Conservation (phyloP, 2,797 vertebrate species). For the Lophius americanus region DNA sequence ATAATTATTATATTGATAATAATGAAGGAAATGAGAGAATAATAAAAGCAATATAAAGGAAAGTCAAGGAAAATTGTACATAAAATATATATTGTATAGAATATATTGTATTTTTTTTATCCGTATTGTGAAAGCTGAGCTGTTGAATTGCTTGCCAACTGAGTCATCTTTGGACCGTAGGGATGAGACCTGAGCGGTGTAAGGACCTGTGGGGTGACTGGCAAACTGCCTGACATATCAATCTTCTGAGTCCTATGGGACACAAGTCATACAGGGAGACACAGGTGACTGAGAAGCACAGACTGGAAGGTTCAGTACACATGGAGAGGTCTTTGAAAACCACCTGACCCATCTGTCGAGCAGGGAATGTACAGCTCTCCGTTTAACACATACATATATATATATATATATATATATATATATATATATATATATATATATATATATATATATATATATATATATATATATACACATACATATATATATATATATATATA, state of each 20-base stretch:
- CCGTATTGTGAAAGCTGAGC: constrained; percentile 42
- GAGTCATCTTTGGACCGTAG: constrained; percentile 52
- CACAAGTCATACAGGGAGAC: constrained; percentile 40
- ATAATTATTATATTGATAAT: too few relatives aligned
- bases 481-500: too few relatives aligned
- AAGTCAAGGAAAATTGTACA: constrained; percentile 9
- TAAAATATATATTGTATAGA: constrained; percentile 6
- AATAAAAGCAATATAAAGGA: constrained; percentile 36
- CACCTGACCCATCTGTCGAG: constrained; percentile 21
- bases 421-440: too few relatives aligned
- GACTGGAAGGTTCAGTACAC: constrained; percentile 54
- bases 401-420: too few relatives aligned
- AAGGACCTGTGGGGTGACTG: constrained; percentile 53
- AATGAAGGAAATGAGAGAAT: constrained; percentile 3
- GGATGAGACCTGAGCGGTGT: constrained; percentile 53
- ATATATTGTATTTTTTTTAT: constrained; percentile 41
- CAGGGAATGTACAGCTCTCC: constrained; percentile 16
- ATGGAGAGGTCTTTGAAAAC: constrained; percentile 34
- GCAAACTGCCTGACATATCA: constrained; percentile 71
- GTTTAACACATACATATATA: background rate
- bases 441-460: too few relatives aligned
- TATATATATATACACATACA: too few relatives aligned
- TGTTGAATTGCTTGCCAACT: constrained; percentile 54
- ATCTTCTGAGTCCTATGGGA: constrained; percentile 64
- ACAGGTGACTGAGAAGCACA: constrained; percentile 62